Base-by-base conservation (phyloP, 2,888 invertebrate species). In the Carpatolechia fugitivella region DNA sequence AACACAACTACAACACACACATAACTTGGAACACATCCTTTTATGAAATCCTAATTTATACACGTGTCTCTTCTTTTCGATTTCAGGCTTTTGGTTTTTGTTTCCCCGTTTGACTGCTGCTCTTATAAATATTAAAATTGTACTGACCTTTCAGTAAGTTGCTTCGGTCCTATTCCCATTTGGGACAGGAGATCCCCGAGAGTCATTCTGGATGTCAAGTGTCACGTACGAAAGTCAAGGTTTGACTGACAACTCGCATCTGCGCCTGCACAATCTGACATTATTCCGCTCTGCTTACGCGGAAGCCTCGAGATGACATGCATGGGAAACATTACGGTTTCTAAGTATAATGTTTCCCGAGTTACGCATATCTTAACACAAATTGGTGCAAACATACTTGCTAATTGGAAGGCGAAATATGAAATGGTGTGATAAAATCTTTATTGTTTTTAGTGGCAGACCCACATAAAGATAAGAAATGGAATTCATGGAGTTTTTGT, bases 81-180 rank as follows among this genome's bases (percentile, higher is more conserved):
- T n/a, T n/a, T n/a, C n/a, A n/a, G n/a, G n/a, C n/a, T n/a, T n/a
- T n/a, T n/a, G n/a, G n/a, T n/a, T n/a, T n/a, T n/a, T n/a, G n/a
- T n/a, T n/a, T n/a, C n/a, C n/a, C n/a, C n/a, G n/a, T n/a, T n/a
- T n/a, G n/a, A n/a, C n/a, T n/a, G n/a, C n/a, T n/a, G n/a, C n/a
- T n/a, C n/a, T n/a, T n/a, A n/a, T 31, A 31, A 8, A 47, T 16
- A 30, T n/a, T 13, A 30, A 13, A 20, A 11, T n/a, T 16, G n/a
- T 50, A 69, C 72, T 73, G 58, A 89, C 89, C 89, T 85, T 65
- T 89, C 86, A 48, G 74, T 68, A 3, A 82, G 63, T 36, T 81
- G 83, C 57, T 86, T 86, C 31, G 80, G 66, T 56, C 80, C 82
- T 50, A 79, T 67, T 64, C 83, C 86, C 70, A 84, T 76, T 70